These are phyloP conservation scores for Mormyrus hasselquistii DNA, from an alignment of 2,797 vertebrate genomes.

Conservation along the genomic window DNA sequence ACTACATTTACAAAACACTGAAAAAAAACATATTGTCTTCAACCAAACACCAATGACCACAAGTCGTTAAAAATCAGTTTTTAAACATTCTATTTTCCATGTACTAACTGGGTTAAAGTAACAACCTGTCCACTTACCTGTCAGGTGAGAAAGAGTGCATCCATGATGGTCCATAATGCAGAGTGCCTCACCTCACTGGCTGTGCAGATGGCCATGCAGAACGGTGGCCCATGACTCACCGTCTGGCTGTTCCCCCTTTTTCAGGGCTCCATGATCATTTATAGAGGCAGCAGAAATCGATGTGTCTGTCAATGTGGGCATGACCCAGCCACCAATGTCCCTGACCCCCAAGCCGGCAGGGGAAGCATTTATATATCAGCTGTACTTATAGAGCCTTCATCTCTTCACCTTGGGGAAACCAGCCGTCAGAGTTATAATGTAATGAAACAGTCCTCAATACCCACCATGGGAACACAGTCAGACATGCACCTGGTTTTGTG, in stretches of 20 bases:
- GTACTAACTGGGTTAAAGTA: neutral
- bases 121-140: slow-evolving; percentile 32
- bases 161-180: neutral
- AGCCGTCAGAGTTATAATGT: neutral
- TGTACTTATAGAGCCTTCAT: slow-evolving; percentile 41
- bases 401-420: slow-evolving; percentile 12
- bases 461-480: neutral
- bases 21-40: neutral
- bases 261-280: slow-evolving; percentile 23
- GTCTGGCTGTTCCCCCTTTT: slow-evolving; percentile 17
- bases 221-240: neutral
- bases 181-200: neutral
- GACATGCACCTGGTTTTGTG: neutral
- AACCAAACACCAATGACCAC: neutral
- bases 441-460: neutral
- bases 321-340: slow-evolving; percentile 50
- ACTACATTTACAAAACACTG: neutral
- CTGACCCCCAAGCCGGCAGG: slow-evolving; percentile 53
- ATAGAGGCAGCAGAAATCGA: slow-evolving; percentile 34
- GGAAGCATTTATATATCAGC: slow-evolving; percentile 32
- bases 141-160: slow-evolving; percentile 10
- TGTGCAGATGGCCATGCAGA: too few relatives aligned
- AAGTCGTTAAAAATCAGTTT: neutral
- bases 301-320: slow-evolving; percentile 33
- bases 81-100: neutral